Evolutionary conservation across 2,797 vertebrate species (phyloP), one percentile per base, ranked within the genome.

Genomic region (Sebastes nivosus): DNA sequence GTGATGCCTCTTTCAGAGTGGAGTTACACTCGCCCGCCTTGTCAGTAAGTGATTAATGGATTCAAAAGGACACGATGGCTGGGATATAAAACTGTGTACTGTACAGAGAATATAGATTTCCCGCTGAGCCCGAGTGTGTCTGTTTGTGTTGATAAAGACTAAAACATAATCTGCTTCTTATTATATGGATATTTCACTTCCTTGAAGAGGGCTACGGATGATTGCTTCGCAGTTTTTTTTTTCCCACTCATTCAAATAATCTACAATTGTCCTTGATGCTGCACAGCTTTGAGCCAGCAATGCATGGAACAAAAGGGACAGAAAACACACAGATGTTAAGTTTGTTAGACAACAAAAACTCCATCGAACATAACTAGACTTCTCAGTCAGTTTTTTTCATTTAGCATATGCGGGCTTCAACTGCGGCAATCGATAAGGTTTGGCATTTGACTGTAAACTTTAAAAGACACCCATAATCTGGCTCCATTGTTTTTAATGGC

Each of bases 361-460:
- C 86, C 75, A 69, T 77, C 71, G 34, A 80, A 55, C 70, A 75
- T 74, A 63, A 84, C 74, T 77, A 32, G 71, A 72, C 80, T 75
- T 46, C 46, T 70, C 58, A 80, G 72, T 76, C 72, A 79, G 73
- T 85, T 34, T n/a, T 61, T 87, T 92, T 87, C 38, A 79, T 82
- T 92, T 76, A 78, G 85, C 84, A 79, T 77, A 67, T 73, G 74
- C 34, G 72, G 30, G 13, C 69, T 80, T 85, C 63, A 71, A n/a
- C 79, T 74, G 73, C 70, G 80, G 54, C 90, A 86, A 93, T 95
- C 94, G 79, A 94, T 93, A 88, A 75, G 78, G 91, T 87, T 87
- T 94, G 93, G 87, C 91, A 94, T 95, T 95, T 92, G 86, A 90
- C 84, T 82, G 88, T 91, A 92, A 94, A 95, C 89, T 93, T 95